Evolutionary conservation across 1,140 invertebrate species (phyloP), one percentile per base, ranked within the genome.

Genomic region (Procambarus virginalis): DNA sequence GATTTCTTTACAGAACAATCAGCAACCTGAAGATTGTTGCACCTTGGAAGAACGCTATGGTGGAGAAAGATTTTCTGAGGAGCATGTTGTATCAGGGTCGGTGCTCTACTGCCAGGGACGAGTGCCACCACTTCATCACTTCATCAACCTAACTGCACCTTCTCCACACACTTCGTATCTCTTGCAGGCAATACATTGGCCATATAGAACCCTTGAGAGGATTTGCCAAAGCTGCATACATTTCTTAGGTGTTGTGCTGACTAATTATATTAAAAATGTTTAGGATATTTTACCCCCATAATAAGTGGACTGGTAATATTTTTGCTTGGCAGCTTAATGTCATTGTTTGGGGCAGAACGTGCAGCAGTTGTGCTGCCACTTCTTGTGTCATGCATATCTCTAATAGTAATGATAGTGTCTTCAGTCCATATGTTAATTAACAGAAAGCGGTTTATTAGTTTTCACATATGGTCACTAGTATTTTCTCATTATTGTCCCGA

Each of bases 81-180:
- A 97, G 64, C 96, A 96, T 89, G 93, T 98, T 55, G 96, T 97
- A 0, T 96, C 96, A 3, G 97, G 97, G 1, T 97, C 97, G 9
- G 95, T 96, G 17, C 96, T 96, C 92, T 97, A 97, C 89, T 96
- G 96, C 20, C 95, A 96, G 64, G 97, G 97, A 17, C 95, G 96
- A 84, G 93, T 97, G 86, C 97, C 97, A 2, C 93, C 96, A 79
- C 96, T 98, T 48, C 97, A 96, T 84, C 95, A 95, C 73, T 96
- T 96, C 20, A 93, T 97, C 8, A 96, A 96, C 68, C 94, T 77
- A 2, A 22, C 2, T 34, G 48, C 68, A 84, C 46, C 51, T n/a
- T 6, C 17, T 12, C 45, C 96, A 68, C 94, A 45, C n/a, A 34
- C 64, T 4, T 45, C 58, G 34, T 60, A 17, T 58, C 45, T 64